These are phyloP conservation scores for Bubo blakistoni DNA, from an alignment of 2,113 vertebrate species.

Conservation along the genomic window DNA sequence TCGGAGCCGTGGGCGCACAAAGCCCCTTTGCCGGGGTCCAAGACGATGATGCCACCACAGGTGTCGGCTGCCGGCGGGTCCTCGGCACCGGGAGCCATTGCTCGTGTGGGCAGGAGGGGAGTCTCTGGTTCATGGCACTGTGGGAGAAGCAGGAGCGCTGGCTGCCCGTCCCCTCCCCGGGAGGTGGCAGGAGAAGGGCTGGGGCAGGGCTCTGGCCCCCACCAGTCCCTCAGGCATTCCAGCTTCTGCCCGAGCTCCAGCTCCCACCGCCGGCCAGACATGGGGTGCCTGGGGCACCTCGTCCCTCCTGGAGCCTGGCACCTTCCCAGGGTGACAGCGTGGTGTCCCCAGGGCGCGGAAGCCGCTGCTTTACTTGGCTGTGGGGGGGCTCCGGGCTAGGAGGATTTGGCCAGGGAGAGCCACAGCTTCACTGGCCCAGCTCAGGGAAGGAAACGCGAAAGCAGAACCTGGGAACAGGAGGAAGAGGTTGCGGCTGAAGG, in stretches of 20 bases:
- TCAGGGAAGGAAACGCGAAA: not conserved
- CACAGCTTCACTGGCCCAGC: not conserved
- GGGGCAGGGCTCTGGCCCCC: not conserved
- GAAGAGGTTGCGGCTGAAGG: not conserved
- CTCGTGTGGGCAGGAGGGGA: not conserved
- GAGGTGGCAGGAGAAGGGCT: not conserved
- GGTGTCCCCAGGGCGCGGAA: not conserved
- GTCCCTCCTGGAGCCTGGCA: not conserved
- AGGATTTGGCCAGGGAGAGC: not conserved
- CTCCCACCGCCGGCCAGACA: not conserved
- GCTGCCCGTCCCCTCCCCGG: not conserved
- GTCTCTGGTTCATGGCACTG: fast-evolving
- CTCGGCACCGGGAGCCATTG: not conserved
- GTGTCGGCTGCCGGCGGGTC: not conserved
- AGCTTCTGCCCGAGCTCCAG: not conserved
- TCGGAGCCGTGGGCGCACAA: not conserved
- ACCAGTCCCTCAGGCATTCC: not conserved
- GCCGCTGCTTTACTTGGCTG: not conserved
- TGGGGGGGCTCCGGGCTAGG: not conserved
- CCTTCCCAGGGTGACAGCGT: not conserved
- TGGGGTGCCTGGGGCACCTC: not conserved
- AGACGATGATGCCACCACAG: not conserved
- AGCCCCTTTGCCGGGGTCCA: not conserved
- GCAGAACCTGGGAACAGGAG: not conserved
- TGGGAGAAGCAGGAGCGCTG: not conserved